phyloP scores from a whole-genome alignment of 2,113 vertebrate species.

The Nothoprocta perdicaria region DNA sequence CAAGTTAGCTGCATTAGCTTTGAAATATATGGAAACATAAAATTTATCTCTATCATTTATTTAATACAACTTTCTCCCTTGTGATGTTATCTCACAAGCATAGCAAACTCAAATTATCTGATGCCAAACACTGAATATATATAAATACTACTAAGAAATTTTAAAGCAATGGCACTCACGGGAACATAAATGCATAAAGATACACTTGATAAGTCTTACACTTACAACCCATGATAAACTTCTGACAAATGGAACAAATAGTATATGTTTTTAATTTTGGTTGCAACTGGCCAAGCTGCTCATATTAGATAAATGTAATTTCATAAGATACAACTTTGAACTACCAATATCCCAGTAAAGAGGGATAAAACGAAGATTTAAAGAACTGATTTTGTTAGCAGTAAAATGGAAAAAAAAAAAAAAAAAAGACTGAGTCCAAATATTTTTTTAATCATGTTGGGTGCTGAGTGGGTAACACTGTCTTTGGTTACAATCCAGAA shows the following conservation, averaged over 20 bases:
- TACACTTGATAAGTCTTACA: constrained; percentile 12
- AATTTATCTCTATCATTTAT: constrained; percentile 97
- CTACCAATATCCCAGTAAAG: background rate
- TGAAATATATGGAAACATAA: constrained; percentile 91
- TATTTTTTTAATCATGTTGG: constrained; percentile 7
- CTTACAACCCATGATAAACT: constrained; percentile 6
- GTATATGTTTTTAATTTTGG: constrained; percentile 29
- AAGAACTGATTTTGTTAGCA: constrained; percentile 20
- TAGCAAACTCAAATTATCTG: constrained; percentile 88
- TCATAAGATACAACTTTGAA: constrained; percentile 11
- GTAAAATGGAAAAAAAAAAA: background rate
- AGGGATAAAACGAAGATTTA: background rate
- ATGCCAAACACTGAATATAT: constrained; percentile 79
- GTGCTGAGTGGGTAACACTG: background rate
- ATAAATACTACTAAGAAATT: constrained; percentile 67
- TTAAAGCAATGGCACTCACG: constrained; percentile 68
- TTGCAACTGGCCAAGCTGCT: constrained; percentile 7
- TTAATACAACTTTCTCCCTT: constrained; percentile 83
- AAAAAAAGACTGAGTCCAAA: background rate
- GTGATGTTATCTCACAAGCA: constrained; percentile 85
- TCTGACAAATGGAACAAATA: constrained; percentile 38
- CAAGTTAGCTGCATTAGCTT: constrained; percentile 91
- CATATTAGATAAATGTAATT: constrained; percentile 26
- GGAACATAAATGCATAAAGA: constrained; percentile 42
- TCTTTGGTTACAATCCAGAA: background rate